Evolutionary conservation across 1,140 invertebrate genomes (phyloP), one percentile per base, ranked within the genome.

Genomic region (Lineus longissimus): DNA sequence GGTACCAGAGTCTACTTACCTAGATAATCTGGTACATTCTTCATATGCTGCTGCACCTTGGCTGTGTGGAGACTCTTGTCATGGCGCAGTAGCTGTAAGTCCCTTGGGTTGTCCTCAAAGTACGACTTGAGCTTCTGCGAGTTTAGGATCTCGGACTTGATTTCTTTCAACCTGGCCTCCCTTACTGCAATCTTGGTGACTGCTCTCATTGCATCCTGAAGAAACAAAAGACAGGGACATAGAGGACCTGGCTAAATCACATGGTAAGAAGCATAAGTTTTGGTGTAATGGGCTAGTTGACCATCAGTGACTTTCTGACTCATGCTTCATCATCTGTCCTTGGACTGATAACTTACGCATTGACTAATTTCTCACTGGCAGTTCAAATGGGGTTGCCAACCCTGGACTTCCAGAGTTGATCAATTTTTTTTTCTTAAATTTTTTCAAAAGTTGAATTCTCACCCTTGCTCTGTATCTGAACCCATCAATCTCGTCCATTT

Each of bases 11-110:
- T n/a, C n/a, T n/a, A n/a, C n/a, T 67, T 61, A 82, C 82, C 85
- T 70, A 98, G 89, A 77, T 98, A 99, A 40, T 97, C 94, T 0
- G 96, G 95, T 1, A 99, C 91, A 79, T 98, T 88, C 66, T 91
- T 87, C 54, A 99, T 83, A 56, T 97, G 93, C 11, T 87, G 84
- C 73, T 96, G 91, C 13, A 91, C 75, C 76, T 88, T 88, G 0
- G 96, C 89, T 1, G 89, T 91, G 72, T 93, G 91, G n/a, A 95
- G 78, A 0, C 91, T 71, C 80, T 93, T 95, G 72, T 99, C 96
- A 75, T 98, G 93, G 17, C 93, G 84, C 6, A 99, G 81, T 0
- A 94, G 88, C 69, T 92, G 87, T 17, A 95, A 79, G 79, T 99
- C 97, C 30, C 87, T 85, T 0, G 96, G 94, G 83, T 98, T 97